Evolutionary conservation across 2,797 vertebrate genomes (phyloP).

Genomic region (Pseudocheirus occidentalis): DNA sequence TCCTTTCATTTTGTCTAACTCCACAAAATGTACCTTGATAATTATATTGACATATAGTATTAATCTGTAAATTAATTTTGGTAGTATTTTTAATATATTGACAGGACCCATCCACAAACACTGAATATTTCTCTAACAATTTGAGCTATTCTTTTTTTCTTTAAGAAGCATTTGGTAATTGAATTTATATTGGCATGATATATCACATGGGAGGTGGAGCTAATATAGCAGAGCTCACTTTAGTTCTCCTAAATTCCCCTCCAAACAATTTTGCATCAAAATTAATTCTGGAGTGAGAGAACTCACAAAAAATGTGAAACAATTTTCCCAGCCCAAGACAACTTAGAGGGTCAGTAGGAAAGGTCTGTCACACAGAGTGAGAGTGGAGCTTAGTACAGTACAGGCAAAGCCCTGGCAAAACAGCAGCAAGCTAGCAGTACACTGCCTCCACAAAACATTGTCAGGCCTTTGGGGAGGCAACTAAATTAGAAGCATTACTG

Average conservation of each 20-base stretch:
- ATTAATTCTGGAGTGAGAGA: neutral
- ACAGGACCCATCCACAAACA: neutral
- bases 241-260: neutral
- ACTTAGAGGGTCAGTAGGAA: neutral
- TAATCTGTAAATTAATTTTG: neutral
- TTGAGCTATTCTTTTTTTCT: neutral
- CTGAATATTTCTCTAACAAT: neutral
- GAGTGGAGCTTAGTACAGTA: neutral
- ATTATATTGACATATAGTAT: neutral
- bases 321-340: neutral
- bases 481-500: neutral
- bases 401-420: neutral
- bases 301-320: neutral
- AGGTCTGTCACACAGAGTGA: neutral
- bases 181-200: neutral
- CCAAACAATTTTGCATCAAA: neutral
- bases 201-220: neutral
- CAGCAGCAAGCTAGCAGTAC: neutral
- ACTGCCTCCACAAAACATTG: neutral
- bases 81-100: neutral
- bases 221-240: neutral
- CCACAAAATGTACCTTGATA: neutral
- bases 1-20: neutral
- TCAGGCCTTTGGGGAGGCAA: neutral
- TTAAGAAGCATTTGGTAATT: neutral